These are phyloP conservation scores for Drosophila bocqueti DNA, from an alignment of 1,140 invertebrate species.

Conservation along the genomic window DNA sequence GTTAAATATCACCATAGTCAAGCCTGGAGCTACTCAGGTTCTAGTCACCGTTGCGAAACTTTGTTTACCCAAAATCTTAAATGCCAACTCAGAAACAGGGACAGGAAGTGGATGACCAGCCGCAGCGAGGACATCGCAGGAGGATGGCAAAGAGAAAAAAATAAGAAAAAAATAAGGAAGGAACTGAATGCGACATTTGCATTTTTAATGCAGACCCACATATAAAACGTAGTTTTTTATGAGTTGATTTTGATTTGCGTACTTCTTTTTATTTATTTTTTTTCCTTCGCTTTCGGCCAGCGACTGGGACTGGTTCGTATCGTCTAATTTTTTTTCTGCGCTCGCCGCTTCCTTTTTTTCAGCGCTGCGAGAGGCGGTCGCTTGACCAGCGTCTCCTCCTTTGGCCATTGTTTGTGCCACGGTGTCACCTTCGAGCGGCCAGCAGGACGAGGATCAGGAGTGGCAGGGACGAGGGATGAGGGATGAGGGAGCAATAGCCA, in stretches of 20 bases:
- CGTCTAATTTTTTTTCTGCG: conserved; percentile 63
- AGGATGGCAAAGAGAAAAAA: conserved; percentile 12
- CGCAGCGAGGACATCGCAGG: conserved; percentile 46
- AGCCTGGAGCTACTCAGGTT: conserved; percentile 11
- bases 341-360: conserved; percentile 50
- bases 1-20: not conserved
- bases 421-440: conserved; percentile 79
- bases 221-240: conserved; percentile 74
- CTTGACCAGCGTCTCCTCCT: conserved; percentile 57
- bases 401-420: conserved; percentile 72
- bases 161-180: conserved; percentile 32
- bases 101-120: conserved; percentile 64
- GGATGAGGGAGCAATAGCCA: conserved; percentile 55
- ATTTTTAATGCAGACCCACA: conserved; percentile 85
- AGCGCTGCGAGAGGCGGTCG: conserved; percentile 48
- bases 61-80: conserved; percentile 81
- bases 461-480: conserved; percentile 18
- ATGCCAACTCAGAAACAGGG: conserved; percentile 34
- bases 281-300: conserved; percentile 31
- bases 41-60: conserved; percentile 42
- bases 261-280: conserved; percentile 40
- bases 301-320: conserved; percentile 71
- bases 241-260: conserved; percentile 75
- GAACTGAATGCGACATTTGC: conserved; percentile 82
- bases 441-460: conserved; percentile 41